Percentiles rank a stretch among this genome's conserved stretches.
phyloP scores from a whole-genome alignment of 2,888 invertebrate genomes.

The Lacanobia wlatinum region DNA sequence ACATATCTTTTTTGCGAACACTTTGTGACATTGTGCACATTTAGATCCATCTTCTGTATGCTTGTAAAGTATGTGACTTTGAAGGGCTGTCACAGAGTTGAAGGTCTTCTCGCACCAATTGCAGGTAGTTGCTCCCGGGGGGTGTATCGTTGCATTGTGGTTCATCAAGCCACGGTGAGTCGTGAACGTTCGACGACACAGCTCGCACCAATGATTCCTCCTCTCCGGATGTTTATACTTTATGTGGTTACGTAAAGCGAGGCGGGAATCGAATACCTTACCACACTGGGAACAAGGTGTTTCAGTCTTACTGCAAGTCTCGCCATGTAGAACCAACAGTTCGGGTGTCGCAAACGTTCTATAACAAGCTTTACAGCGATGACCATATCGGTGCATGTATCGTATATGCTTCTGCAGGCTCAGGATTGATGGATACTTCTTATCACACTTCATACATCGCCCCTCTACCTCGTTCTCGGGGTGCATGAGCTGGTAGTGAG shows the following conservation, averaged over 20 bases:
- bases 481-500: conserved; percentile 79
- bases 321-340: conserved; percentile 69
- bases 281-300: conserved; percentile 75
- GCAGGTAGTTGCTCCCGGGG: conserved; percentile 72
- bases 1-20: conserved; percentile 69
- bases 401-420: conserved; percentile 81
- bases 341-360: conserved; percentile 72
- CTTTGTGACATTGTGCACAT: conserved; percentile 75
- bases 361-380: conserved; percentile 80
- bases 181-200: conserved; percentile 77
- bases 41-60: conserved; percentile 70
- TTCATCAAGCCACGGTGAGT: conserved; percentile 74
- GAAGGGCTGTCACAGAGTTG: conserved; percentile 72
- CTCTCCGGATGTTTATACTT: conserved; percentile 79
- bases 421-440: conserved; percentile 78
- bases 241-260: conserved; percentile 78
- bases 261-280: conserved; percentile 74
- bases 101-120: conserved; percentile 72
- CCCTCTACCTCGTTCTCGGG: conserved; percentile 71
- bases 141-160: conserved; percentile 76
- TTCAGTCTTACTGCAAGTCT: conserved; percentile 71
- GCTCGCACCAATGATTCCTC: conserved; percentile 71
- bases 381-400: conserved; percentile 78
- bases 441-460: conserved; percentile 76
- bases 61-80: conserved; percentile 77